Conservation (phyloP, 1,140 invertebrate species). For the Kradibia gibbosae region DNA sequence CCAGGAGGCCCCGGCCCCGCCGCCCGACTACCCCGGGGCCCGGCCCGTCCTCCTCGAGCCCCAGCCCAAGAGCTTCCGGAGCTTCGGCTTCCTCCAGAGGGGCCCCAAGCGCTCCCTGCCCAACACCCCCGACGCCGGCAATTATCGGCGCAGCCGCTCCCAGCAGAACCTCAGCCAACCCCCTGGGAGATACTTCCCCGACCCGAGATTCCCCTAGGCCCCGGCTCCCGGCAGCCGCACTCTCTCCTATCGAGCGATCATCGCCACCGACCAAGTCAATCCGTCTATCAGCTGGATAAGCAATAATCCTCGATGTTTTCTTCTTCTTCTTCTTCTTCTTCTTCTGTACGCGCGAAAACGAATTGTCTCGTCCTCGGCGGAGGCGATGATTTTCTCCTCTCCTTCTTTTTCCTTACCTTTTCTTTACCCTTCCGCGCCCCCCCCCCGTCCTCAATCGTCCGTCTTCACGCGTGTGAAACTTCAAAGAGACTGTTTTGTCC, state of each 20-base stretch:
- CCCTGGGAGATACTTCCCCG: constrained; percentile 60
- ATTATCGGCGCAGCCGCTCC: constrained; percentile 56
- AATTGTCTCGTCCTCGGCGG: background rate
- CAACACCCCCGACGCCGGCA: background rate
- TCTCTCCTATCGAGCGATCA: background rate
- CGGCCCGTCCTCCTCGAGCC: background rate
- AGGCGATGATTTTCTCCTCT: background rate
- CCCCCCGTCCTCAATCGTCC: too few relatives aligned
- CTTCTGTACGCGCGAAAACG: background rate
- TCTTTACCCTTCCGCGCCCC: too few relatives aligned
- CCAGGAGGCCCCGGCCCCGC: constrained; percentile 65
- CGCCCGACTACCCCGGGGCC: constrained; percentile 65
- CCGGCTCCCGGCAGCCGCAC: background rate
- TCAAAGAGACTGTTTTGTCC: background rate
- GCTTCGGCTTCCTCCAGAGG: constrained; percentile 41
- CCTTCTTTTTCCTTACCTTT: background rate
- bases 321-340: too few relatives aligned
- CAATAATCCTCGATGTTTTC: constrained; percentile 22
- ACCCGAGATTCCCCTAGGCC: constrained; percentile 61
- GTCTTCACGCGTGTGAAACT: background rate
- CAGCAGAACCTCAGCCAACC: constrained; percentile 64
- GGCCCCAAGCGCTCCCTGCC: background rate
- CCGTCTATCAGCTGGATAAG: background rate
- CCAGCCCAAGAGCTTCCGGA: constrained; percentile 21
- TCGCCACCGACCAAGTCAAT: background rate